Evolutionary conservation across 2,113 vertebrate species (phyloP).

Genomic region (Bufo gargarizans): DNA sequence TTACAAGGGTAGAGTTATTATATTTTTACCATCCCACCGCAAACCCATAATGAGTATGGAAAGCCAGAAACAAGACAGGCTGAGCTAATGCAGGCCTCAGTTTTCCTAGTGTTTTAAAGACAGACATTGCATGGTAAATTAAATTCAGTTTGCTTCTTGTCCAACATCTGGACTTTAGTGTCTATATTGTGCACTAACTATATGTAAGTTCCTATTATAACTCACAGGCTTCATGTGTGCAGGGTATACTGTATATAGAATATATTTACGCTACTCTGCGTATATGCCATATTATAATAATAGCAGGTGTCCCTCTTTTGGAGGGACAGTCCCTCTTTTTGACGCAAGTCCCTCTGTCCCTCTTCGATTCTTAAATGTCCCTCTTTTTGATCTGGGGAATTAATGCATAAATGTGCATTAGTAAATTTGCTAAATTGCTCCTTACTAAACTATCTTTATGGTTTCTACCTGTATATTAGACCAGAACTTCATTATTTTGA

Average conservation of each 20-base stretch:
- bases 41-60: slow-evolving; percentile 62
- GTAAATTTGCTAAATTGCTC: too few relatives aligned
- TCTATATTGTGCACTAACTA: slow-evolving; percentile 62
- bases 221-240: slow-evolving; percentile 21
- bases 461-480: too few relatives aligned
- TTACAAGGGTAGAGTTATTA: slow-evolving; percentile 48
- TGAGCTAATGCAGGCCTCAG: slow-evolving; percentile 62
- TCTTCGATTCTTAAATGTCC: too few relatives aligned
- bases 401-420: too few relatives aligned
- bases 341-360: too few relatives aligned
- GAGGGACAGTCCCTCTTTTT: too few relatives aligned
- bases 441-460: too few relatives aligned
- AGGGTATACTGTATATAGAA: neutral
- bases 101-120: slow-evolving; percentile 59
- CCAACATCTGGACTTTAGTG: slow-evolving; percentile 71
- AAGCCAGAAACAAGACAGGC: slow-evolving; percentile 61
- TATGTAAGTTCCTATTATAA: slow-evolving; percentile 46
- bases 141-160: slow-evolving; percentile 72
- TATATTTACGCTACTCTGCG: neutral
- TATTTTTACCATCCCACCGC: slow-evolving; percentile 54
- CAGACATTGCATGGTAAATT: slow-evolving; percentile 66
- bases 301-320: too few relatives aligned
- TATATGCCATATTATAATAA: too few relatives aligned
- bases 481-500: too few relatives aligned
- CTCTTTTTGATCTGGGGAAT: too few relatives aligned